Conservation (phyloP, 2,797 vertebrate species). For the Crypturellus tataupa region DNA sequence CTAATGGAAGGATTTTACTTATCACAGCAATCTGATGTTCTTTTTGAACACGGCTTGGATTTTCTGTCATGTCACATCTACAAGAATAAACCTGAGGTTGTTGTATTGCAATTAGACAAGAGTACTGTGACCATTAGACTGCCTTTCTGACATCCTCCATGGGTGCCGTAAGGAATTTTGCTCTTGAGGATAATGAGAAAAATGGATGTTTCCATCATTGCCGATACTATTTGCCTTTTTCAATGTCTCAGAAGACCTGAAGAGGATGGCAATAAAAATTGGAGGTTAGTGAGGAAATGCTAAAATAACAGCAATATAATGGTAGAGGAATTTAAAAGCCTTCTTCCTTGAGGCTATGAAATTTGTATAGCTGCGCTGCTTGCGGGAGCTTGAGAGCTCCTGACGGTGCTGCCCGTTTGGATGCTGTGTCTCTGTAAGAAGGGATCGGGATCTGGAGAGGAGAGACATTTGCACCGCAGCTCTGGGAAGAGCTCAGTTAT, state of each 20-base stretch:
- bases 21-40: not conserved
- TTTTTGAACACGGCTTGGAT: constrained; percentile 52
- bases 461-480: not conserved
- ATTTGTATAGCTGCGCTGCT: not conserved
- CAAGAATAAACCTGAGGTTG: constrained; percentile 60
- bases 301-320: not conserved
- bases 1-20: not conserved
- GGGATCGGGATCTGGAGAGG: not conserved
- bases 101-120: constrained; percentile 41
- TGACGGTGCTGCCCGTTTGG: not conserved
- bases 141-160: constrained; percentile 34
- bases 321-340: not conserved
- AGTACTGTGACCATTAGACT: constrained; percentile 63
- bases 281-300: not conserved
- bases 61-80: constrained; percentile 57
- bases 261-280: not conserved
- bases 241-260: constrained; percentile 31
- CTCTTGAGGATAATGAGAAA: constrained; percentile 40
- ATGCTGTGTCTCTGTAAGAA: not conserved
- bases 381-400: not conserved
- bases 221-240: not conserved
- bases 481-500: not conserved
- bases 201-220: constrained; percentile 38
- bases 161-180: constrained; percentile 53
- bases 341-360: not conserved